Evolutionary conservation across 2,113 vertebrate species (phyloP), one percentile per base, ranked within the genome.

Genomic region (Raphicerus campestris): DNA sequence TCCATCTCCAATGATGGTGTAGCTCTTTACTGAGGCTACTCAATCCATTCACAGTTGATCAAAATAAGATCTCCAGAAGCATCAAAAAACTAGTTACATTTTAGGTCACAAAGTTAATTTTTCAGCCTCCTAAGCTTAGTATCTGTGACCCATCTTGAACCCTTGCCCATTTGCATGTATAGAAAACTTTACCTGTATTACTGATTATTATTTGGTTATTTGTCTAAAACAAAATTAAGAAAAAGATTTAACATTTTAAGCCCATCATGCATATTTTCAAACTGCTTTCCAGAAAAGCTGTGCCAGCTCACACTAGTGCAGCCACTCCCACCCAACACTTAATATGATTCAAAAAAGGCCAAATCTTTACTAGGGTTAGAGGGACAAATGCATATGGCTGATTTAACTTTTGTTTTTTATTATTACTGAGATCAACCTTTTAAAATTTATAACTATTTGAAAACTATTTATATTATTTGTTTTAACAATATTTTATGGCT

Each of bases 161-260:
- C 24, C 63, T 63, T 39, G 51, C 39, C 17, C 56, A 56, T 19
- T 7, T 81, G 5, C 39, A 32, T 58, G 7, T 19, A 70, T 2
- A 45, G 73, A 49, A 92, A 63, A 2, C 45, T 61, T 87, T 39
- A 1, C n/a, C 55, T 45, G 10, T 51, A 63, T 82, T 9, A 39
- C 8, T 47, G 5, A 87, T 53, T 82, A 81, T 47, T 90, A 39
- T 96, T 80, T 83, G 22, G 14, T 66, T 73, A 6, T 78, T 32
- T 56, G 19, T 63, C 26, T 85, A 56, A 95, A 78, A 42, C 45
- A 86, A 15, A 89, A 91, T 61, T 80, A 63, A 81, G 4, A 39
- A 51, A 94, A 94, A 96, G 3, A 82, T 24, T 55, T 78, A 94
- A 77, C n/a, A 73, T 81, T 45, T 93, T 77, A 61, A 96, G 15